Conservation (phyloP, 2,888 invertebrate genomes). For the Calameuta filiformis region DNA sequence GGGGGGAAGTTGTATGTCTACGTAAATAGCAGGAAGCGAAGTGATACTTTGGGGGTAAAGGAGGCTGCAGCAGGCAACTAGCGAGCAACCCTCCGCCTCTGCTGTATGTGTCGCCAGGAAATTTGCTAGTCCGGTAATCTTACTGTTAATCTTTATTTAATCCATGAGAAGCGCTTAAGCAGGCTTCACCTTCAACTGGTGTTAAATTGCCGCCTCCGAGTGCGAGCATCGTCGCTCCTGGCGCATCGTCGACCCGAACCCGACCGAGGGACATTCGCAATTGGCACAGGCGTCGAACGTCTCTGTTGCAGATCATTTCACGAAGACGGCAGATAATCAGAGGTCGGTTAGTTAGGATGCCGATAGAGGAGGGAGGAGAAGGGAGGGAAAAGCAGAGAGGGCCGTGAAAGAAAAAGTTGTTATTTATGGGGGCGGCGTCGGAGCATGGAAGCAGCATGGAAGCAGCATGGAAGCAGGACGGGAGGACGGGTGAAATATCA, state of each 20-base stretch:
- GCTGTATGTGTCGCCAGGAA: constrained; percentile 32
- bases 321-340: too few species aligned
- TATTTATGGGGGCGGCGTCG: constrained; percentile 42
- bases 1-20: constrained; percentile 2
- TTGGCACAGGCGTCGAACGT: too few species aligned
- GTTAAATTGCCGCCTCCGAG: constrained; percentile 55
- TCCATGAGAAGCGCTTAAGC: constrained; percentile 65
- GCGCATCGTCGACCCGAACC: too few species aligned
- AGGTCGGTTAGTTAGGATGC: too few species aligned
- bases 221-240: constrained; percentile 20
- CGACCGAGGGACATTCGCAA: too few species aligned
- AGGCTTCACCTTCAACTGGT: constrained; percentile 60
- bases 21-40: constrained; percentile 44
- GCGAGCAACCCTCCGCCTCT: constrained; percentile 43
- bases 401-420: constrained; percentile 36
- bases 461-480: constrained; percentile 9
- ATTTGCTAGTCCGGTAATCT: constrained; percentile 47
- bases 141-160: constrained; percentile 65
- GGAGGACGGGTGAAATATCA: constrained; percentile 50
- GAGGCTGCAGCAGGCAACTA: constrained; percentile 7
- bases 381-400: not conserved
- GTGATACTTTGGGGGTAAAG: constrained; percentile 39
- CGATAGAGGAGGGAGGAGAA: too few species aligned
- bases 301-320: too few species aligned
- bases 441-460: constrained; percentile 7